phyloP scores from a whole-genome alignment of 2,113 vertebrate species.

The Paramormyrops kingsleyae region DNA sequence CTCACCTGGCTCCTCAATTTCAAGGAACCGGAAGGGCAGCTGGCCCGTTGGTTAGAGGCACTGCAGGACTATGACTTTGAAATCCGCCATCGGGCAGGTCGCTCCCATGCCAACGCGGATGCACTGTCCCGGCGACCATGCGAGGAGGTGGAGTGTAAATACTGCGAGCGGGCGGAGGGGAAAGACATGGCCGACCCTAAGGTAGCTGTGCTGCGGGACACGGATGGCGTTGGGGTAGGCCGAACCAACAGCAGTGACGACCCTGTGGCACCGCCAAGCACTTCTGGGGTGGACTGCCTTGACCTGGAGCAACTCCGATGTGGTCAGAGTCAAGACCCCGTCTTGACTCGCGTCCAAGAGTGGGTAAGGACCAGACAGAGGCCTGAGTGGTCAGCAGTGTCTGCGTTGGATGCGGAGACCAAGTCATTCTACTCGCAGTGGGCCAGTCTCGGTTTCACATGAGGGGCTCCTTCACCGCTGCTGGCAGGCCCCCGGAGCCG shows the following conservation, averaged over 20 bases:
- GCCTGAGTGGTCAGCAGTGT: no score
- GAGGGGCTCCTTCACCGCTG: no score
- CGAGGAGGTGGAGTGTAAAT: background rate
- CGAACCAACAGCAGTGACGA: background rate
- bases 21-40: constrained; percentile 6
- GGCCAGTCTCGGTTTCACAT: no score
- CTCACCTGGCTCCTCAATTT: no score
- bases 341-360: background rate
- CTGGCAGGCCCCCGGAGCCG: no score
- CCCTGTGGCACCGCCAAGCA: background rate
- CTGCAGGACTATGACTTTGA: constrained; percentile 19
- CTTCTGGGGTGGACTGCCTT: background rate
- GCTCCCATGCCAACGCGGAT: constrained; percentile 14
- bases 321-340: no score
- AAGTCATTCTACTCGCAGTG: no score
- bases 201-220: background rate
- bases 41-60: constrained; percentile 18
- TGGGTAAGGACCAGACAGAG: background rate
- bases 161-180: background rate
- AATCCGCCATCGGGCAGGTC: background rate
- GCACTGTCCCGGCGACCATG: constrained; percentile 16
- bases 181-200: no score
- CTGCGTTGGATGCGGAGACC: no score
- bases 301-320: background rate
- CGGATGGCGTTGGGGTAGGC: no score